Evolutionary conservation across 1,140 invertebrate species (phyloP), one percentile per base, ranked within the genome.

Genomic region (Sitophilus oryzae): DNA sequence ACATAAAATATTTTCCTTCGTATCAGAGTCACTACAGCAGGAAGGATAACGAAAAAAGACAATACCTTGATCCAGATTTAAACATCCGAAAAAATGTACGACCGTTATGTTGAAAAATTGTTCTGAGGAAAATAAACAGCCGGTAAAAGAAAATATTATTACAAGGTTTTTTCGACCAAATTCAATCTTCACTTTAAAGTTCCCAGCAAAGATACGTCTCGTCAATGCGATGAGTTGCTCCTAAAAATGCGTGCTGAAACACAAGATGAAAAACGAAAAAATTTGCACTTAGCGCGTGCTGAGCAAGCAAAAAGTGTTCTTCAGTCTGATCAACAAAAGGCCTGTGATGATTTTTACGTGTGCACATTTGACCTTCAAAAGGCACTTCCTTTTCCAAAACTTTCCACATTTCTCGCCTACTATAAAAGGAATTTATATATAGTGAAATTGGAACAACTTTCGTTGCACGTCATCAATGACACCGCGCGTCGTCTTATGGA

Each of bases 1-100:
- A 60, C 22, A 60, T 60, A 18, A 46, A 58, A 15, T 43, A 20
- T 48, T 61, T 61, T 52, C 55, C 59, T 9, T 10, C 36, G 8
- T 58, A 54, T 30, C 49, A 61, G 40, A 53, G 43, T 30, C 56
- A 61, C 23, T 61, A 61, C 30, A 44, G 22, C 15, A 42, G 38
- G 37, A 23, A 47, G 9, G 18, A 53, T 3, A 53, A 58, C 34
- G 16, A n/a, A 25, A 1, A 25, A 49, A 58, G 42, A 48, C 36
- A 37, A 50, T 61, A 61, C 25, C 36, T 57, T 4, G 5, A 37
- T 34, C 50, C 36, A n/a, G 38, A 54, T 15, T 51, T 61, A 30
- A 48, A 6, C 10, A 21, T 49, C n/a, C 59, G 52, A 10, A 60
- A 46, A 65, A 52, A 54, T 66, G 64, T 49, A 14, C 47, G 34